A percentile compares a stretch with the other conserved stretches of the same genome.
phyloP scores from a whole-genome alignment of 2,888 invertebrate genomes.

The Tyria jacobaeae region DNA sequence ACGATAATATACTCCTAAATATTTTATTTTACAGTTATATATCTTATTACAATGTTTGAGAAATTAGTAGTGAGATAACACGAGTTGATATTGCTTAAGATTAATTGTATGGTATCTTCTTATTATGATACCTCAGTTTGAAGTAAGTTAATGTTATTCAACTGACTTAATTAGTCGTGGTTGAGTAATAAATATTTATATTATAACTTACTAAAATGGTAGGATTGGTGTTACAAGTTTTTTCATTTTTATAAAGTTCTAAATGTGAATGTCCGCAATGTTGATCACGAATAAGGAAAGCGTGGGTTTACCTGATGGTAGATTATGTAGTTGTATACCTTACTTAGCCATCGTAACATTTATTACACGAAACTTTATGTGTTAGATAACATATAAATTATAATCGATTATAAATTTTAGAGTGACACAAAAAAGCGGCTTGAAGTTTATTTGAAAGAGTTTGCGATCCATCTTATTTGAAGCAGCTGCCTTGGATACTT shows the following conservation, averaged over 20 bases:
- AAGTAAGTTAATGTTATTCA: constrained; percentile 9
- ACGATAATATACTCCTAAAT: too few species aligned
- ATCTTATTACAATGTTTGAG: too few species aligned
- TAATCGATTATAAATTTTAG: constrained; percentile 3
- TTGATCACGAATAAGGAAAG: constrained; percentile 26
- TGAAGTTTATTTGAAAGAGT: too few species aligned
- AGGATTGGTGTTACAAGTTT: constrained; percentile 8
- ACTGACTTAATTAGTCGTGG: constrained; percentile 6
- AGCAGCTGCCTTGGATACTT: too few species aligned
- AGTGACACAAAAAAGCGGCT: not conserved
- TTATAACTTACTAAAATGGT: constrained; percentile 2
- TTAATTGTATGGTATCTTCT: constrained; percentile 5
- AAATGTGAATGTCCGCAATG: constrained; percentile 13
- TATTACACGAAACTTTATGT: constrained; percentile 21
- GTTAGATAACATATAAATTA: constrained; percentile 4
- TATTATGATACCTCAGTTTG: constrained; percentile 1
- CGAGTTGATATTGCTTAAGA: constrained; percentile 12
- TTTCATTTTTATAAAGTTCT: constrained; percentile 14
- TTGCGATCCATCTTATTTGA: too few species aligned
- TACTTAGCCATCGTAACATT: constrained; percentile 29
- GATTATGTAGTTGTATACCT: constrained; percentile 24
- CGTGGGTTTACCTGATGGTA: constrained; percentile 28
- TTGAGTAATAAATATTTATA: constrained; percentile 11
- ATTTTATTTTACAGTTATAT: too few species aligned
- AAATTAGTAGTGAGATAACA: not conserved